Conservation (phyloP, 2,797 vertebrate species). For the Amphiprion clarkii region DNA sequence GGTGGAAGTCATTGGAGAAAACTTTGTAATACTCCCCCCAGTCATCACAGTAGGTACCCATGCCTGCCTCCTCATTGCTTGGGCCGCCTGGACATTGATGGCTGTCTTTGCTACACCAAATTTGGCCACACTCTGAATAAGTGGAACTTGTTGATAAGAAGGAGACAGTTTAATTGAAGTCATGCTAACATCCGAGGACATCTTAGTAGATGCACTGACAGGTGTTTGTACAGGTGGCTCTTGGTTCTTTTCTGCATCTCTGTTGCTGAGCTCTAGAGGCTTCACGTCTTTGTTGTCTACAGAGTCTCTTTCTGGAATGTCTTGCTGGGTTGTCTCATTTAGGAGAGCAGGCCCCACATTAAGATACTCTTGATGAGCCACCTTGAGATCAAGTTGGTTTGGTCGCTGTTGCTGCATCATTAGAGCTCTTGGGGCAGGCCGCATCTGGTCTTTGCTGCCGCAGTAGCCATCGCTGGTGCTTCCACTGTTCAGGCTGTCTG, state of each 20-base stretch:
- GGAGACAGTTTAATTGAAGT: slow-evolving; percentile 95
- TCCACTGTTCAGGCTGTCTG: slow-evolving; percentile 95
- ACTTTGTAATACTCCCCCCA: slow-evolving; percentile 88
- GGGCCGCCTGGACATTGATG: slow-evolving; percentile 85
- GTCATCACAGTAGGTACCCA: slow-evolving; percentile 89
- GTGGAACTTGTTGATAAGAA: slow-evolving; percentile 93
- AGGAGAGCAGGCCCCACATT: slow-evolving; percentile 63
- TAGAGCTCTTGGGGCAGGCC: slow-evolving; percentile 80
- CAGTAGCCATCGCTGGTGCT: slow-evolving; percentile 95
- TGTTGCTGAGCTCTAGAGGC: slow-evolving; percentile 67
- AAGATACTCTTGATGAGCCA: slow-evolving; percentile 78
- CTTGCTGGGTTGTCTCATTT: slow-evolving; percentile 70
- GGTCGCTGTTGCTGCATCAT: slow-evolving; percentile 90
- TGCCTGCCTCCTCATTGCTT: slow-evolving; percentile 88
- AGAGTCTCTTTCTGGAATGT: slow-evolving; percentile 84
- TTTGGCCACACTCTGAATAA: slow-evolving; percentile 87
- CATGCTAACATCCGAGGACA: slow-evolving; percentile 86
- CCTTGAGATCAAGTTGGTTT: slow-evolving; percentile 92
- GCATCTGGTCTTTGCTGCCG: slow-evolving; percentile 90
- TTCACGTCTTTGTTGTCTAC: slow-evolving; percentile 78
- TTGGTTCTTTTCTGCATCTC: slow-evolving; percentile 84
- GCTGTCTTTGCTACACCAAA: slow-evolving; percentile 74
- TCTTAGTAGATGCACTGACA: slow-evolving; percentile 83
- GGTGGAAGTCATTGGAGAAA: slow-evolving; percentile 81
- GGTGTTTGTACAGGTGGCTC: slow-evolving; percentile 75